Evolutionary conservation across 2,888 invertebrate genomes (phyloP), one percentile per base, ranked within the genome.

Genomic region (Matsumyia berberina): DNA sequence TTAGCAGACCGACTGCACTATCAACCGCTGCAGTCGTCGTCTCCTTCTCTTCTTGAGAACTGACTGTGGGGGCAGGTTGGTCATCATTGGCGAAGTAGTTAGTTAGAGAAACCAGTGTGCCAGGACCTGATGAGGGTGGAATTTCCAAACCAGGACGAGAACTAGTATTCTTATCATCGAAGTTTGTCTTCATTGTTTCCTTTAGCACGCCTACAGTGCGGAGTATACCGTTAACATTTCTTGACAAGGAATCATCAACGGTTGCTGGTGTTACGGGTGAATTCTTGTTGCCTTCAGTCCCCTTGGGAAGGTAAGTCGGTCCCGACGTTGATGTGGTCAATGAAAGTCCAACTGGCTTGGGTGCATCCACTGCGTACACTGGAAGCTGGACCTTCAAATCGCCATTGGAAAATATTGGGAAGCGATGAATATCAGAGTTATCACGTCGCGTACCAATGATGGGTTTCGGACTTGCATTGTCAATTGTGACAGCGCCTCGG

Each of bases 41-140:
- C 9, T 87, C 73, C 7, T 86, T 60, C 37, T 88, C 87, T 29
- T 82, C 78, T n/a, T 88, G 87, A 44, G 87, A 76, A 19, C 55
- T 83, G 0, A 90, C 89, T 2, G 88, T 89, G 0, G 90, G 88
- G 4, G 92, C 90, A 35, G 93, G 90, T 29, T 89, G 91, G 31
- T 92, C 89, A 7, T 89, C 90, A 35, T 92, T 86, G 2, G 96
- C 96, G 89, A 96, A 96, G 89, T 96, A 97, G 86, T 96, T 94
- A 0, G 96, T 96, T 51, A 97, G 90, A 0, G 96, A 95, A 87
- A 96, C 96, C 9, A 96, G 92, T 0, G 96, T 95, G 89, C 95
- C 95, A 0, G 96, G 96, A 0, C 96, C 95, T 0, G 95, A 94
- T 0, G 96, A 96, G 12, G 95, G 94, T 2, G 96, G 95, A 7